Evolutionary conservation across 2,888 invertebrate genomes (phyloP), one percentile per base, ranked within the genome.

Genomic region (Ectemnius lituratus): DNA sequence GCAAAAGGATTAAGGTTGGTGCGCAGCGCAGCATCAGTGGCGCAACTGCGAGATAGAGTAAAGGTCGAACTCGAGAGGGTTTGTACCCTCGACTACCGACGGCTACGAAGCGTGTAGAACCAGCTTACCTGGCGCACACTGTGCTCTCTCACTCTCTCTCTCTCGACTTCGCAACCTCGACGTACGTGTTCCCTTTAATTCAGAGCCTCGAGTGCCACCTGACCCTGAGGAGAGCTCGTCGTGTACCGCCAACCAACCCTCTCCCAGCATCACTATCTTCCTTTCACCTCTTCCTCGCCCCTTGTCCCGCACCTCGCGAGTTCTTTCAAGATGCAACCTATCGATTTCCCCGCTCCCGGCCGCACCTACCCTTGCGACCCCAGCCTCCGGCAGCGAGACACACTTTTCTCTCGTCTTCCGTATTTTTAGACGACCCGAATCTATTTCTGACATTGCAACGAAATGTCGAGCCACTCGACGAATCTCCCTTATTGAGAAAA

Each of bases 21-120:
- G n/a, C 45, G n/a, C 20, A 57, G 52, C 52, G 52, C 16, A 16
- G 52, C 52, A 16, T 52, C 4, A 52, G 14, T 14, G 16, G 52
- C 52, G 52, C 16, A 16, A 52, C 52, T 6, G 5, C 4, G 52
- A 16, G 16, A 52, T 18, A 52, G 52, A 52, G 52, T 52, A 27
- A 58, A 58, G 58, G 58, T 58, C 58, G 58, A 58, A 18, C 58
- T 58, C 27, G 58, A 58, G 58, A 20, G 58, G 16, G 20, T 58
- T 14, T 37, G 37, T 37, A 37, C 37, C 37, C 37, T 37, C 37
- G 37, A 37, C 37, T 37, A 1, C 37, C 37, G 37, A 8, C 37
- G 37, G 37, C 37, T 37, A 37, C 37, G 37, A 37, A 11, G 37
- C 37, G 37, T 37, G 37, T 37, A 37, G 37, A 37, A 37, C 37